phyloP scores from a whole-genome alignment of 37 sponge, comb jelly and placozoan species.

The Ephydatia muelleri region DNA sequence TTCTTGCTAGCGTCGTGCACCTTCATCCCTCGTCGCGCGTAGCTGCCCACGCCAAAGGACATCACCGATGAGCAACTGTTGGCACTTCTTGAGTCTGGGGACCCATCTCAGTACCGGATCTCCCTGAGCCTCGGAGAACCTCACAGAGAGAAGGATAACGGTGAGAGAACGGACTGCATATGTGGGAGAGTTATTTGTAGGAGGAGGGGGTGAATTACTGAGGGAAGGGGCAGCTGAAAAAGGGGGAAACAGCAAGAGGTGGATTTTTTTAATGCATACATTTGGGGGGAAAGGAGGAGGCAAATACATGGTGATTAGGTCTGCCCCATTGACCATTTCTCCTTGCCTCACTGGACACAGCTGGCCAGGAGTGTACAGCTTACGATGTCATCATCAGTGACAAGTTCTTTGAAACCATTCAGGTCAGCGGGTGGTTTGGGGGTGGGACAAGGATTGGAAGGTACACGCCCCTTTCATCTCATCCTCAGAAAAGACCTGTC shows the following conservation, averaged over 20 bases:
- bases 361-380: conserved; percentile 80
- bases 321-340: neutral
- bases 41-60: conserved; percentile 85
- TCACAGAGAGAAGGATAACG: conserved; percentile 85
- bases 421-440: conserved; percentile 34
- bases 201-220: neutral
- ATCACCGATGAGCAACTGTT: conserved; percentile 87
- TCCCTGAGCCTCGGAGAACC: conserved; percentile 93
- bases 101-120: conserved; percentile 77
- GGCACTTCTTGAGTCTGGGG: conserved; percentile 65
- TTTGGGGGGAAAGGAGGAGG: neutral
- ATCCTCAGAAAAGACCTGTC: conserved; percentile 43
- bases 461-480: neutral
- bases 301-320: neutral
- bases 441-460: neutral
- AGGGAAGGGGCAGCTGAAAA: too few relatives aligned
- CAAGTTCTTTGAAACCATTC: conserved; percentile 67
- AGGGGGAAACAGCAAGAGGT: too few relatives aligned
- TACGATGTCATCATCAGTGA: conserved; percentile 86
- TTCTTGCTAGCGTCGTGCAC: neutral
- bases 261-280: too few relatives aligned
- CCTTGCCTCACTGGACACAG: conserved; percentile 22
- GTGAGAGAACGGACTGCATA: conserved; percentile 20
- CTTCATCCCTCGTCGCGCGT: too few relatives aligned
- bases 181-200: neutral